Evolutionary conservation across 2,113 vertebrate species (phyloP).

Genomic region (Rattus rattus): DNA sequence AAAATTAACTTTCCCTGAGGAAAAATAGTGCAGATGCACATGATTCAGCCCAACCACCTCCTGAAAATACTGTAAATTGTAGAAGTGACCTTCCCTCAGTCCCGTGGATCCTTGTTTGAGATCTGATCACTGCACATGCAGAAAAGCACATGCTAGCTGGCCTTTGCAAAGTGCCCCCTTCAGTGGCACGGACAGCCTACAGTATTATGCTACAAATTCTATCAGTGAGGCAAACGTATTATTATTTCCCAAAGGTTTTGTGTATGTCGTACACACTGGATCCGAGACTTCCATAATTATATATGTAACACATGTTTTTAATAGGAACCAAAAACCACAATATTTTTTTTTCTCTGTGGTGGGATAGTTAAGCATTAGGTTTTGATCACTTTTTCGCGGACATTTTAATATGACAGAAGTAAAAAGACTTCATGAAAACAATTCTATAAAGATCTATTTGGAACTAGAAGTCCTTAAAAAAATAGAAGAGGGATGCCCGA

Average conservation of each 20-base stretch:
- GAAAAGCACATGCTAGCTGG: conserved; percentile 71
- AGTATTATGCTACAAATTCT: conserved; percentile 51
- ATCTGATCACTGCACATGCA: conserved; percentile 48
- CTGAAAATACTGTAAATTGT: conserved; percentile 66
- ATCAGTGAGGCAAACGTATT: conserved; percentile 12
- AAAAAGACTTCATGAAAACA: conserved; percentile 77
- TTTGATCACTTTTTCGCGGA: conserved; percentile 80
- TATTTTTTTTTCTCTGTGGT: conserved; percentile 79
- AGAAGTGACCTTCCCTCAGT: conserved; percentile 81
- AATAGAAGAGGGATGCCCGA: conserved; percentile 32
- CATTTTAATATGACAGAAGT: conserved; percentile 78
- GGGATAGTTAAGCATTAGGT: conserved; percentile 78
- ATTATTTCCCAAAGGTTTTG: conserved; percentile 70
- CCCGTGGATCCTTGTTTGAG: conserved; percentile 47
- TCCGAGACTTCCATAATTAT: conserved; percentile 65
- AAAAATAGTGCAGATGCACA: conserved; percentile 75
- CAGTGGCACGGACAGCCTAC: conserved; percentile 65
- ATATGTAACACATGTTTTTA: conserved; percentile 75
- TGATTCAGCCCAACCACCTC: conserved; percentile 66
- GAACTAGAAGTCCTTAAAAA: conserved; percentile 39
- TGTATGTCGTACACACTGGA: conserved; percentile 44
- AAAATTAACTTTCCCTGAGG: conserved; percentile 78
- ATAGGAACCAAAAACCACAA: conserved; percentile 68
- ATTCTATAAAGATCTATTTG: conserved; percentile 70
- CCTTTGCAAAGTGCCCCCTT: conserved; percentile 72